These are phyloP conservation scores for Riparia riparia DNA, from an alignment of 2,113 vertebrate genomes.

Conservation along the genomic window DNA sequence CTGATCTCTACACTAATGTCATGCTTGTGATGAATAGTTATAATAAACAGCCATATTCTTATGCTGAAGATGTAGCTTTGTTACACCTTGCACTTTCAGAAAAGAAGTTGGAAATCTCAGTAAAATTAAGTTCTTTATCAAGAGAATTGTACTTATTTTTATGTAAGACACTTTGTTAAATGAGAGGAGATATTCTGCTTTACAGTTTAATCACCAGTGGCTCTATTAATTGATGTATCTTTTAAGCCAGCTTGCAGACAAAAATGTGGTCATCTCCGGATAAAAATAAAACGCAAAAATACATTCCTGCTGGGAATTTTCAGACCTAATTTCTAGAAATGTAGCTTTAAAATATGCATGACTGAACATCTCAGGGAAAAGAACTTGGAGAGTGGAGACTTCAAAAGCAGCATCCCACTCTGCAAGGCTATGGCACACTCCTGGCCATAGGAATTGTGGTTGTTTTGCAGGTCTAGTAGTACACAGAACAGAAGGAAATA, in stretches of 20 bases:
- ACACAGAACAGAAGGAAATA: background rate
- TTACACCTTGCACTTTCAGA: background rate
- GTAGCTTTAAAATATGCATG: conserved; percentile 45
- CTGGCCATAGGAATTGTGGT: background rate
- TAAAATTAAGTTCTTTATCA: background rate
- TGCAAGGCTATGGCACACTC: background rate
- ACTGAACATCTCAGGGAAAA: background rate
- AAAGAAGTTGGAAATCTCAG: background rate
- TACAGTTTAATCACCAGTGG: background rate
- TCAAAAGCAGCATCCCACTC: background rate
- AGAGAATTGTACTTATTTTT: background rate
- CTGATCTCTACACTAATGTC: background rate
- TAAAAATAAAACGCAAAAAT: conserved; percentile 31
- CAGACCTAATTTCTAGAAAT: conserved; percentile 45
- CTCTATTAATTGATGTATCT: conserved; percentile 10
- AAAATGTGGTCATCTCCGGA: conserved; percentile 25
- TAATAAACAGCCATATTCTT: background rate
- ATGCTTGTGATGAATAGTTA: background rate
- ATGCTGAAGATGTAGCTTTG: background rate
- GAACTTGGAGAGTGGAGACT: background rate
- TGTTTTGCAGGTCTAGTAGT: background rate
- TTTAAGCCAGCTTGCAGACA: background rate
- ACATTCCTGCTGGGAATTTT: conserved; percentile 41
- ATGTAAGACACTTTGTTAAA: background rate
- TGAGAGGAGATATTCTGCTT: background rate